Conservation (phyloP, 2,113 vertebrate genomes). For the Apaloderma vittatum region DNA sequence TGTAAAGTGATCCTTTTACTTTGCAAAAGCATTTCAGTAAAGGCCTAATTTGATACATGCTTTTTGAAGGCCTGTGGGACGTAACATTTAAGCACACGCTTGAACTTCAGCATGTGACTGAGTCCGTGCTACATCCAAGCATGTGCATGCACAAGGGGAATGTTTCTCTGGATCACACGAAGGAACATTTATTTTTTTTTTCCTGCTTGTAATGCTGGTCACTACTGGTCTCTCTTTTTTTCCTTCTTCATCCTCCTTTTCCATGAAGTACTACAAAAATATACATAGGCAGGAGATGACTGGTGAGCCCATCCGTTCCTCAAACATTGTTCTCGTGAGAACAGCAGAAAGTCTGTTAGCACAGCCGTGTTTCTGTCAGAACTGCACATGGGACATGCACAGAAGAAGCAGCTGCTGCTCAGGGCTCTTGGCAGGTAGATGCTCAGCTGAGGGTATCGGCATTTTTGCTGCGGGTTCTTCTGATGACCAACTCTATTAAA, state of each 20-base stretch:
- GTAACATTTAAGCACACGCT: background rate
- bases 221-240: background rate
- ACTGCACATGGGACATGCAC: background rate
- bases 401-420: background rate
- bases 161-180: background rate
- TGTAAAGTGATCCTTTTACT: background rate
- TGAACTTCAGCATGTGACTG: background rate
- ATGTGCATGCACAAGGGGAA: fast-evolving
- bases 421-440: background rate
- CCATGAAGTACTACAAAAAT: background rate
- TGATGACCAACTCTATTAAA: conserved; percentile 45
- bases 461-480: conserved; percentile 22
- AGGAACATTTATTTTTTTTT: background rate
- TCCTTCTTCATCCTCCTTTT: background rate
- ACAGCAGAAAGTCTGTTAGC: background rate
- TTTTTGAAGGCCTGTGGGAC: background rate
- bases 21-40: conserved; percentile 40
- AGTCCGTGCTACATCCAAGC: background rate
- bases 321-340: background rate
- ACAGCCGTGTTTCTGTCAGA: background rate
- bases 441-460: background rate
- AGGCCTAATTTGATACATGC: conserved; percentile 5
- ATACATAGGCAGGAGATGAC: background rate
- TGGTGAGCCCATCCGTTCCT: background rate
- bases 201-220: background rate